Percentiles rank a stretch among this genome's conserved stretches.
Conservation (phyloP, 2,113 vertebrate species). For the Rallus limicola region DNA sequence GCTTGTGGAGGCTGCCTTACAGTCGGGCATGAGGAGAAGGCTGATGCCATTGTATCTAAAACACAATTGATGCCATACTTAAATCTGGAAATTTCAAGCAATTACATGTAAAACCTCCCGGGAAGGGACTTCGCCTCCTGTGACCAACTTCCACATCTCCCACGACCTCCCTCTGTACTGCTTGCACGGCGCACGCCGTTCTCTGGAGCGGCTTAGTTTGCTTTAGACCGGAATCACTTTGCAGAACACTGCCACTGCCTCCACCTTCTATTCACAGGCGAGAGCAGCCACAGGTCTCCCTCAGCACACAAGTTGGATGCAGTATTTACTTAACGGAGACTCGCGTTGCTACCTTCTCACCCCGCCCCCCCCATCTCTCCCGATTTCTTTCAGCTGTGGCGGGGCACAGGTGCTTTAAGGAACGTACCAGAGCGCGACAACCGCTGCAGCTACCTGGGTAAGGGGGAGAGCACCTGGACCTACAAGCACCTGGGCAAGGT, state of each 20-base stretch:
- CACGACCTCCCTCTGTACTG: rapidly evolving
- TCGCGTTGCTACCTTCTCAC: rapidly evolving
- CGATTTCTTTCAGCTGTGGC: background rate
- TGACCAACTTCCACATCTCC: background rate
- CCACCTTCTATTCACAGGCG: rapidly evolving
- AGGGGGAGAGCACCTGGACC: rapidly evolving
- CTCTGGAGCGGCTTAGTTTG: rapidly evolving
- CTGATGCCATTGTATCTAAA: background rate
- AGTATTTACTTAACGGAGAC: rapidly evolving
- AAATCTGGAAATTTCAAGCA: background rate
- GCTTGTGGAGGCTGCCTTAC: background rate
- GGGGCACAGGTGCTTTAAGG: background rate
- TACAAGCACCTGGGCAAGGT: rapidly evolving
- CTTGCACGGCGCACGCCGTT: rapidly evolving
- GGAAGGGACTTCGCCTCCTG: background rate
- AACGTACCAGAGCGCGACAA: background rate
- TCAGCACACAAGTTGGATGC: rapidly evolving
- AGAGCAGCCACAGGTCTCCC: rapidly evolving
- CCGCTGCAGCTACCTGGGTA: background rate
- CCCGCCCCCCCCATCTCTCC: background rate
- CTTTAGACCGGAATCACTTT: rapidly evolving
- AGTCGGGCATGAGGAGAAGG: background rate
- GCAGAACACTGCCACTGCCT: background rate
- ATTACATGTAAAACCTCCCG: background rate
- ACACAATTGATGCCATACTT: rapidly evolving